Base-by-base conservation (phyloP, 2,888 invertebrate genomes). In the Drosophila melanosoma region DNA sequence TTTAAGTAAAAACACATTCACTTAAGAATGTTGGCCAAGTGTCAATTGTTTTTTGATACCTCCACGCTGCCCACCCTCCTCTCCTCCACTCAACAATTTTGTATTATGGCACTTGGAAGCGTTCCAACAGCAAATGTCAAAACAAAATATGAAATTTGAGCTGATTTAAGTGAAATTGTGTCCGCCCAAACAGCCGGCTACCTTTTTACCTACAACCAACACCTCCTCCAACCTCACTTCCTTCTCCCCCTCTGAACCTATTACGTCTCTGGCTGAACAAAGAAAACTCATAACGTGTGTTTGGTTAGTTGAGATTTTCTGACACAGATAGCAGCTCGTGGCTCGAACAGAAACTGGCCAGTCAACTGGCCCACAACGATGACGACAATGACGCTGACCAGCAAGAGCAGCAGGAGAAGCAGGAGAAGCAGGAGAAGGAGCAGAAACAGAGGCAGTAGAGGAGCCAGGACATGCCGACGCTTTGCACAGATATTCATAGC, bases 271-370 rank as follows among this genome's bases (percentile, higher is more conserved):
- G 61, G 56, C 61, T 51, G 79, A 82, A 80, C 79, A 85, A 90
- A 85, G 85, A 89, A 89, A 90, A 87, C 77, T 75, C 89, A 78
- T 78, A 85, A 82, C 82, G 89, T 87, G 76, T 81, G 87, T 80
- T 82, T 77, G 87, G 75, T 58, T 81, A 76, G 89, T 82, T 74
- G 78, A 87, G 87, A 87, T 87, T 90, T 82, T 76, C 87, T 74
- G 90, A 83, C 87, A 87, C 87, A 90, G 87, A 87, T 89, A 87
- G 54, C 36, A 36, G 75, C 59, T 71, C 60, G 66, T 72, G 66
- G 64, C 59, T 59, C 62, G 65, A 63, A 61, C 61, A 54, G 52
- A 42, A 42, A 69, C 42, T 35, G 17, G 64, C 36, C 63, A 56
- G 63, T 45, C 70, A 62, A 69, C 66, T 61, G 74, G 66, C 49